These are phyloP conservation scores for Astropecten irregularis DNA, from an alignment of 53 echinoderm and acorn worm species.

Conservation along the genomic window DNA sequence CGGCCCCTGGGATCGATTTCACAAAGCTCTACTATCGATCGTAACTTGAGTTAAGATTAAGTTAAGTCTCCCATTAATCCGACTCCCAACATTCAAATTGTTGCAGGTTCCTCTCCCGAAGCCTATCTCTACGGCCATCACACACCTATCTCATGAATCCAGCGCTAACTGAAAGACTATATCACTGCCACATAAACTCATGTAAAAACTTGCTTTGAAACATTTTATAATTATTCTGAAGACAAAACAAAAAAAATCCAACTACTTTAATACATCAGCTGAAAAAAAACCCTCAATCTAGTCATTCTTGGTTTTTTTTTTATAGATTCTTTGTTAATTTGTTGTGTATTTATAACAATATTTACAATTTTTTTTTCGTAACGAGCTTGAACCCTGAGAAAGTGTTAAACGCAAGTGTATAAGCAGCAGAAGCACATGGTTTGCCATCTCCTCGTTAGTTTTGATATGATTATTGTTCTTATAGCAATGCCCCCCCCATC, in stretches of 20 bases:
- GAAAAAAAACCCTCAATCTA: no score
- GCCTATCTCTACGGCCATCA: no score
- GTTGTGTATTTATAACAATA: conserved; percentile 26
- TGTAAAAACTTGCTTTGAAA: conserved; percentile 5
- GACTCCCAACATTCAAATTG: no score
- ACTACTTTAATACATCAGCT: conserved; percentile 37
- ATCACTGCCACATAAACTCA: neutral
- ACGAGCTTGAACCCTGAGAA: conserved; percentile 46
- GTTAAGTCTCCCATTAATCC: no score
- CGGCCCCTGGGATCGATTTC: no score
- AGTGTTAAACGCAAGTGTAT: conserved; percentile 41
- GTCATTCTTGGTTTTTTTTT: no score
- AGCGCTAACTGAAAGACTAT: conserved; percentile 23
- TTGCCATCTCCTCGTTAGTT: neutral
- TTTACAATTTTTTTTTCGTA: conserved; percentile 38
- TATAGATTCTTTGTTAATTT: neutral
- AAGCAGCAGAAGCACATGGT: conserved; percentile 31
- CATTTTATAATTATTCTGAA: neutral
- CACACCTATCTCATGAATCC: neutral
- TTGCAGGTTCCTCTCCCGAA: no score
- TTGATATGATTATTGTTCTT: no score
- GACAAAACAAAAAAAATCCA: conserved; percentile 35
- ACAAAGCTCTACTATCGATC: no score
- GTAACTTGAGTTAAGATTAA: no score
- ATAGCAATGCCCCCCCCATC: no score